Evolutionary conservation across 37 sponge, comb jelly and placozoan species (phyloP).

Genomic region (Ephydatia muelleri): DNA sequence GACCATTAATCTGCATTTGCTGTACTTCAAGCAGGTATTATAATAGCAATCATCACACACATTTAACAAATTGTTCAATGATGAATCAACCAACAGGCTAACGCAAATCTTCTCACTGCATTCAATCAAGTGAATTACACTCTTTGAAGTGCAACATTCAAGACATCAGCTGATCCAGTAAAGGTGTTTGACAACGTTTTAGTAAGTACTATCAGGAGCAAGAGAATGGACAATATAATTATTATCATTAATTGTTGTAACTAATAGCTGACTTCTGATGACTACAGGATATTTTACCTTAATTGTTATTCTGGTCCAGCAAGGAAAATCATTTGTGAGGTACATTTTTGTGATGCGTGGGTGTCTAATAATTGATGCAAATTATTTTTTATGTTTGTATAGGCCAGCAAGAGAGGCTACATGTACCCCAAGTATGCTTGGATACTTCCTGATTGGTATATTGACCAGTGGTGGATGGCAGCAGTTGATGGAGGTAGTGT

Average conservation of each 20-base stretch:
- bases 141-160: neutral
- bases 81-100: neutral
- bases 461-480: constrained; percentile 32
- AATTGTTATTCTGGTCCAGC: constrained; percentile 21
- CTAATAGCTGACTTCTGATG: neutral
- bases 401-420: constrained; percentile 15
- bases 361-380: too few relatives aligned
- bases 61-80: too few relatives aligned
- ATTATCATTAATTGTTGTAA: neutral
- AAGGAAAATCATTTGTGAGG: constrained; percentile 35
- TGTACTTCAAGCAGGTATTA: too few relatives aligned
- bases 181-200: neutral
- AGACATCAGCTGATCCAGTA: neutral
- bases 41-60: too few relatives aligned
- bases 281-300: constrained; percentile 20
- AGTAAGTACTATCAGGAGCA: neutral
- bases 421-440: constrained; percentile 37
- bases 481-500: neutral
- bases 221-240: too few relatives aligned
- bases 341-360: neutral
- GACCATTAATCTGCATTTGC: too few relatives aligned
- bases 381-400: neutral
- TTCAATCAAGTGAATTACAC: neutral
- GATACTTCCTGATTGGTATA: constrained; percentile 28
- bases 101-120: neutral